These are phyloP conservation scores for Paratrypauchen microcephalus DNA, from an alignment of 2,797 vertebrate genomes.

Conservation along the genomic window DNA sequence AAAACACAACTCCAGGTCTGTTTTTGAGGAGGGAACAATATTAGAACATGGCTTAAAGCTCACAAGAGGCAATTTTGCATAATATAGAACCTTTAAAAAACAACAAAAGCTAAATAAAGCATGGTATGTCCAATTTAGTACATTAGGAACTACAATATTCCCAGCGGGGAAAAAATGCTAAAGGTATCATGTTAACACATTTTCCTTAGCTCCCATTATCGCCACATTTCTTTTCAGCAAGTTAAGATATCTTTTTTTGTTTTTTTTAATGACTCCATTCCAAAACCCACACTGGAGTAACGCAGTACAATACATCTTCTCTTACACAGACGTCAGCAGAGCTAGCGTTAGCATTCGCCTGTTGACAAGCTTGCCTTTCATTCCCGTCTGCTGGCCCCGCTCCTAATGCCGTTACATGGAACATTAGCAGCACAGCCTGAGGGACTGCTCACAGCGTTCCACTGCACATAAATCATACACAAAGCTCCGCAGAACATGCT, in stretches of 20 bases:
- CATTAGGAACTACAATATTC: too few relatives aligned
- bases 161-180: background rate
- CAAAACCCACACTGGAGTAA: background rate
- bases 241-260: background rate
- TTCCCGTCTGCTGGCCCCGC: conserved; percentile 54
- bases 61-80: too few relatives aligned
- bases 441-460: conserved; percentile 59
- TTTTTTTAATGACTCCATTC: conserved; percentile 25
- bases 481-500: conserved; percentile 52
- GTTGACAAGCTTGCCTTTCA: conserved; percentile 47
- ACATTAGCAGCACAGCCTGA: conserved; percentile 68
- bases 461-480: conserved; percentile 69
- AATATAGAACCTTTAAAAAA: too few relatives aligned
- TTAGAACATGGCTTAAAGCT: too few relatives aligned
- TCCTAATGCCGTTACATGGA: conserved; percentile 67
- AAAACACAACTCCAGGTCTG: too few relatives aligned
- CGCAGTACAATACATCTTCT: conserved; percentile 1
- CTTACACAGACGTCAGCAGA: conserved; percentile 13
- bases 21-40: too few relatives aligned
- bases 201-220: background rate
- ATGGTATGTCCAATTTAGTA: too few relatives aligned
- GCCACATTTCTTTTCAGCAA: background rate
- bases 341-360: conserved; percentile 34
- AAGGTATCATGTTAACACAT: background rate
- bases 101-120: too few relatives aligned